Percentiles rank a stretch among this genome's conserved stretches.
phyloP scores from a whole-genome alignment of 2,888 invertebrate species.

The Autographa pulchrina region DNA sequence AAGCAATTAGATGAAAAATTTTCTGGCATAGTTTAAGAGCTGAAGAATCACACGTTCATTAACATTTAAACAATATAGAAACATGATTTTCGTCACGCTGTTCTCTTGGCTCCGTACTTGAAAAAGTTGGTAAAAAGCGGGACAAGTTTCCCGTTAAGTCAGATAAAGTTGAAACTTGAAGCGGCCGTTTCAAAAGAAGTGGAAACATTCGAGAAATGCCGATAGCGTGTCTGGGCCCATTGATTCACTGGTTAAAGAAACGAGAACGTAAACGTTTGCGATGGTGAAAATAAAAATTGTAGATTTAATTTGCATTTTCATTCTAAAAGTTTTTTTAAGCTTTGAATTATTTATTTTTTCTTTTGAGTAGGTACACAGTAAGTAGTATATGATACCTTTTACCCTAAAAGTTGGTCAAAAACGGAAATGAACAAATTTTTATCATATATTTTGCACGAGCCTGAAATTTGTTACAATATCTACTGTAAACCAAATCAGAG shows the following conservation, averaged over 20 bases:
- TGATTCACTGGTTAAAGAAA: slow-evolving; percentile 66
- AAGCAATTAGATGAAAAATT: too few relatives aligned
- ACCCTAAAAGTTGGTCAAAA: too few relatives aligned
- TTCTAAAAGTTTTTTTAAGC: background rate
- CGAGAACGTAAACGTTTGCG: slow-evolving; percentile 53
- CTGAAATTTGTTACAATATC: too few relatives aligned
- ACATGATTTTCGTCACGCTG: slow-evolving; percentile 38
- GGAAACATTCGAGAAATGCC: slow-evolving; percentile 73
- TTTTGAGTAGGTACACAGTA: background rate
- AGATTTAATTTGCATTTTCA: background rate
- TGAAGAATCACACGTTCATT: background rate
- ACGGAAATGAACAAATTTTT: too few relatives aligned
- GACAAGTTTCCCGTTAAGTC: slow-evolving; percentile 77
- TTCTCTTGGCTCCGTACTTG: slow-evolving; percentile 56
- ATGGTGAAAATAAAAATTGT: slow-evolving; percentile 19
- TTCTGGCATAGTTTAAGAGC: background rate
- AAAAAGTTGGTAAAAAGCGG: slow-evolving; percentile 69
- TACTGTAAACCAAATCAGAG: too few relatives aligned
- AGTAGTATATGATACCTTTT: too few relatives aligned
- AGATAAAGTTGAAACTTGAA: slow-evolving; percentile 74
- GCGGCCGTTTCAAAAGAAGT: slow-evolving; percentile 77
- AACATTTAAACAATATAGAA: background rate
- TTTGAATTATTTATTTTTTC: background rate
- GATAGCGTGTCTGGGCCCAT: slow-evolving; percentile 68
- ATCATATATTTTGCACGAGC: too few relatives aligned